Percentiles rank a stretch among this genome's conserved stretches.
Conservation (phyloP, 2,888 invertebrate genomes). For the Drosophila seclusa region DNA sequence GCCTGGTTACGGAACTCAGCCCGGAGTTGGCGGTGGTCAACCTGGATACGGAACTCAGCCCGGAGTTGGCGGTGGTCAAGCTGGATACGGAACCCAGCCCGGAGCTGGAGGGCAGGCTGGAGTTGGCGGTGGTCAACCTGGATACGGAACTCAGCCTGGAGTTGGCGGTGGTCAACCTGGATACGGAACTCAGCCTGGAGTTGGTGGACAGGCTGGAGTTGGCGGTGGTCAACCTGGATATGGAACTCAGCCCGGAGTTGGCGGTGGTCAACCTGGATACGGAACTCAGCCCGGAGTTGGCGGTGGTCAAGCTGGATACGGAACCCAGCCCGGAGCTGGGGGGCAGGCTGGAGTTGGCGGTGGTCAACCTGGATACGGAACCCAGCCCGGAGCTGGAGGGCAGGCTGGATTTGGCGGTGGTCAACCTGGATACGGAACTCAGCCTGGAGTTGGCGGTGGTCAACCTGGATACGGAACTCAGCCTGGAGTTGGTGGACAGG, state of each 20-base stretch:
- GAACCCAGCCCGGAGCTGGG: not conserved
- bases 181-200: not conserved
- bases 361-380: not conserved
- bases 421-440: constrained; percentile 29
- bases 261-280: constrained; percentile 1
- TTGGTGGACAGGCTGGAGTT: not conserved
- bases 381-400: constrained; percentile 12
- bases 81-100: not conserved
- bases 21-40: not conserved
- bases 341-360: not conserved
- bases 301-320: not conserved
- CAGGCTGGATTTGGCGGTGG: constrained; percentile 19
- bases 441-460: constrained; percentile 15
- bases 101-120: not conserved
- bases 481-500: constrained; percentile 3
- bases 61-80: not conserved
- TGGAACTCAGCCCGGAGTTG: constrained; percentile 11
- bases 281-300: constrained; percentile 6
- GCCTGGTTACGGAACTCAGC: constrained; percentile 8
- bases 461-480: constrained; percentile 34
- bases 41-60: constrained; percentile 9
- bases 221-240: not conserved
- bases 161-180: not conserved
- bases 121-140: too few relatives aligned
- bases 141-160: not conserved